phyloP scores from a whole-genome alignment of 2,797 vertebrate species.

The Tragelaphus oryx region DNA sequence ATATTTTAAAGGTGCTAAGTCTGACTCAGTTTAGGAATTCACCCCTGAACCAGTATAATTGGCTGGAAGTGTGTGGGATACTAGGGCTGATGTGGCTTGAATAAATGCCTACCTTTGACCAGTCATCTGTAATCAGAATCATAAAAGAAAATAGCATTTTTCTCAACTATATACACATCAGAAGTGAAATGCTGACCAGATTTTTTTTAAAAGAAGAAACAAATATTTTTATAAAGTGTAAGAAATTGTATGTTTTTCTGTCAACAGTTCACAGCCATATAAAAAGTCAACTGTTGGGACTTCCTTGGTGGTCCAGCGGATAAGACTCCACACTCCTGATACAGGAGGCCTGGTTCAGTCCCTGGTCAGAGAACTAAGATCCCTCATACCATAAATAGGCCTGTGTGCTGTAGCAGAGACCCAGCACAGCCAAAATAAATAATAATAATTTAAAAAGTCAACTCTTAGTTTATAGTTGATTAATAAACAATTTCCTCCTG shows the following conservation, averaged over 20 bases:
- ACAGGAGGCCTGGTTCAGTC: neutral
- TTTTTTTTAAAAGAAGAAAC: neutral
- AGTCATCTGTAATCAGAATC: neutral
- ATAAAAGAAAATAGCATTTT: neutral
- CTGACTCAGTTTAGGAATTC: neutral
- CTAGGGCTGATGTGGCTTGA: neutral
- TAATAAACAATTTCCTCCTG: conserved; percentile 8
- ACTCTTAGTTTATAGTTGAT: neutral
- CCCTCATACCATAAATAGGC: neutral
- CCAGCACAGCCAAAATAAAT: neutral
- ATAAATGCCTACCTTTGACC: neutral
- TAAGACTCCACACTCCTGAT: neutral
- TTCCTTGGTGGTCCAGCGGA: neutral
- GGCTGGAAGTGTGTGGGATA: neutral
- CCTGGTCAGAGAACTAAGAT: neutral
- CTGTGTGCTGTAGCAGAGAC: neutral
- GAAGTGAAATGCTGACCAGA: neutral
- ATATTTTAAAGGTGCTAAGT: neutral
- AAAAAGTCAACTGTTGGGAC: neutral
- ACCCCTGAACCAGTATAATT: neutral
- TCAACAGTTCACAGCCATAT: neutral
- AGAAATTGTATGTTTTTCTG: neutral
- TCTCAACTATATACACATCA: neutral
- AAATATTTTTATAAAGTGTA: neutral
- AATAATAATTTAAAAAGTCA: conserved; percentile 14